Evolutionary conservation across 2,113 vertebrate species (phyloP), one percentile per base, ranked within the genome.

Genomic region (Andinoacara biseriatus): DNA sequence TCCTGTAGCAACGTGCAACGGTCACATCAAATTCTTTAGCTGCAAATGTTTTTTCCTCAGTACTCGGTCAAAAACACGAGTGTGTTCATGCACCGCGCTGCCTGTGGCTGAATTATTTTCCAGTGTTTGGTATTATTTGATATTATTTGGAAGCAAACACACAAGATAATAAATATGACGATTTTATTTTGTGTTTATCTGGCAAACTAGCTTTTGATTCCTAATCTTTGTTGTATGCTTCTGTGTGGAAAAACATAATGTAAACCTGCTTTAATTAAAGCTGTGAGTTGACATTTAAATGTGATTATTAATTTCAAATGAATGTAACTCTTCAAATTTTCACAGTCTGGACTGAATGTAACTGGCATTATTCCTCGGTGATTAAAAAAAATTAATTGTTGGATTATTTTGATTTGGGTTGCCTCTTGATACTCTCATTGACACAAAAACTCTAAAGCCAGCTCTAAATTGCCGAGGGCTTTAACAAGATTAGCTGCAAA

Each of bases 241-340:
- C 29, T 52, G 20, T 72, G 7, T 0, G 17, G 10, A 52, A 11
- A 11, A 14, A 1, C 26, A 54, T 54, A 0, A 14, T 72, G 31
- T 6, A 11, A 49, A 52, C 67, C 46, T 72, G 18, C 26, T 72
- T 72, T 33, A 33, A 52, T 33, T 54, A 72, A 54, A 33, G 46
- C 67, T 9, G 17, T n/a, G 49, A 17, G 43, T 72, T 72, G 10
- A 54, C 67, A 72, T 72, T 54, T 72, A 52, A 54, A 72, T 31
- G 46, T 72, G 46, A n/a, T 72, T 5, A 54, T 54, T 72, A 31
- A 43, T 13, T 69, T 69, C 43, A 52, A 49, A 54, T 72, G 18
- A 72, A 54, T 54, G 67, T 31, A n/a, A 2, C 46, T 72, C 65
- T n/a, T 52, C 7, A 18, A 7, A 18, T 52, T 18, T 17, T 52